Evolutionary conservation across 2,888 invertebrate species (phyloP).

Genomic region (Drosophila dives): DNA sequence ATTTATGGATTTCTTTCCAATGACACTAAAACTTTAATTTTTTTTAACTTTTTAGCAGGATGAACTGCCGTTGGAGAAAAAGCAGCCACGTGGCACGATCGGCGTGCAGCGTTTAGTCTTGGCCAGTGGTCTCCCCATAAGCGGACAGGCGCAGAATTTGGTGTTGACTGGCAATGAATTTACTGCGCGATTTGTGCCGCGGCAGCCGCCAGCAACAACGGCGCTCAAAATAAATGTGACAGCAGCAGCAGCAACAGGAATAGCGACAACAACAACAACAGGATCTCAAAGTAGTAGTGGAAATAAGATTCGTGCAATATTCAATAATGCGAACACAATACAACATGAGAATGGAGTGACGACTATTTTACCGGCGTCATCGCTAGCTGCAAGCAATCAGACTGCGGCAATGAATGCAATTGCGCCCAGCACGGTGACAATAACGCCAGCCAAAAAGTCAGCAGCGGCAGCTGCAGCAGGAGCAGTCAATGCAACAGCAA

Average conservation of each 20-base stretch:
- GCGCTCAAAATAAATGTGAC: slow-evolving; percentile 59
- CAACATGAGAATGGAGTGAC: slow-evolving; percentile 83
- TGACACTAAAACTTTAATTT: slow-evolving; percentile 6
- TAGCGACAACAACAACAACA: slow-evolving; percentile 26
- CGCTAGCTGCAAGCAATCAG: slow-evolving; percentile 79
- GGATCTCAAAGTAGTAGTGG: slow-evolving; percentile 53
- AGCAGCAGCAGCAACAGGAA: slow-evolving; percentile 20
- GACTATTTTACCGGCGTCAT: slow-evolving; percentile 81
- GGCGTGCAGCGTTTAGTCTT: slow-evolving; percentile 80
- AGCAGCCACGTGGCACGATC: slow-evolving; percentile 52
- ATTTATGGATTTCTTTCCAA: neutral
- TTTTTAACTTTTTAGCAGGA: slow-evolving; percentile 68
- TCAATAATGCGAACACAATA: slow-evolving; percentile 76
- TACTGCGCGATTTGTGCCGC: slow-evolving; percentile 79
- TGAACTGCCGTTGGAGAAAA: slow-evolving; percentile 75
- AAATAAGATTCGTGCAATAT: slow-evolving; percentile 81
- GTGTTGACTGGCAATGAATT: slow-evolving; percentile 81
- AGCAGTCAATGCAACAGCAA: slow-evolving; percentile 27
- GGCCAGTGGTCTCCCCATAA: slow-evolving; percentile 79
- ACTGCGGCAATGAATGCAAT: slow-evolving; percentile 82
- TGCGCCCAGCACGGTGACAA: slow-evolving; percentile 82
- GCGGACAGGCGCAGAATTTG: slow-evolving; percentile 79
- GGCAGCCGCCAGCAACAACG: slow-evolving; percentile 60
- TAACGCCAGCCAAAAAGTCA: slow-evolving; percentile 75
- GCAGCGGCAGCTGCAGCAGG: slow-evolving; percentile 25